Evolutionary conservation across 2,888 invertebrate genomes (phyloP).

Genomic region (Phyto melanocephala): DNA sequence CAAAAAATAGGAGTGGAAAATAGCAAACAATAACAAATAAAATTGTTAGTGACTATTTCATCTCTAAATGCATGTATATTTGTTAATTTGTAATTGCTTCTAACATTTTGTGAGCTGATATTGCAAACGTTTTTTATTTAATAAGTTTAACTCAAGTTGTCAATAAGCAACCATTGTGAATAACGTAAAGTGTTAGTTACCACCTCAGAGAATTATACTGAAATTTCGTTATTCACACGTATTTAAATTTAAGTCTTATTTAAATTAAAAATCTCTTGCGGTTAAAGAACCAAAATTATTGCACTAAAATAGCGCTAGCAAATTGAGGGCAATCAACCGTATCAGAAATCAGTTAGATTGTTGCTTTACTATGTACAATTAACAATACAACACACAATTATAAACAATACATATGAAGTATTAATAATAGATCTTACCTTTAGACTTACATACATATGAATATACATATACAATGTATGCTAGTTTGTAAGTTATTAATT

Average conservation of each 20-base stretch:
- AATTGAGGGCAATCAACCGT: neutral
- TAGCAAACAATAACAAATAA: too few species aligned
- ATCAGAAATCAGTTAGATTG: slow-evolving; percentile 8
- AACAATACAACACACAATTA: neutral
- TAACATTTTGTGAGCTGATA: too few species aligned
- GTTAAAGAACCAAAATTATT: neutral
- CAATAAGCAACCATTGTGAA: neutral
- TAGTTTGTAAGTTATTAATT: neutral
- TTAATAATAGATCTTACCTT: neutral
- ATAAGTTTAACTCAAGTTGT: too few species aligned
- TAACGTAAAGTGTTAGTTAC: neutral
- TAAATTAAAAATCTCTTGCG: slow-evolving; percentile 9
- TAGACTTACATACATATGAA: neutral
- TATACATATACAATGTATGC: neutral
- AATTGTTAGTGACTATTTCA: too few species aligned
- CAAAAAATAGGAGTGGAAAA: too few species aligned
- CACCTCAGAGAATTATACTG: neutral
- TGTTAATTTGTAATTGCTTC: too few species aligned
- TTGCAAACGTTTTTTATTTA: too few species aligned
- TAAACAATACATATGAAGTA: too few species aligned
- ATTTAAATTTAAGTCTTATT: neutral
- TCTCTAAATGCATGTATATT: too few species aligned
- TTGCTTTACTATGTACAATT: neutral
- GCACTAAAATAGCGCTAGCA: neutral
- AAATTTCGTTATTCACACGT: neutral